These are phyloP conservation scores for Hermaeophaga mercurialis DNA, from an alignment of 2,888 invertebrate species.

Conservation along the genomic window DNA sequence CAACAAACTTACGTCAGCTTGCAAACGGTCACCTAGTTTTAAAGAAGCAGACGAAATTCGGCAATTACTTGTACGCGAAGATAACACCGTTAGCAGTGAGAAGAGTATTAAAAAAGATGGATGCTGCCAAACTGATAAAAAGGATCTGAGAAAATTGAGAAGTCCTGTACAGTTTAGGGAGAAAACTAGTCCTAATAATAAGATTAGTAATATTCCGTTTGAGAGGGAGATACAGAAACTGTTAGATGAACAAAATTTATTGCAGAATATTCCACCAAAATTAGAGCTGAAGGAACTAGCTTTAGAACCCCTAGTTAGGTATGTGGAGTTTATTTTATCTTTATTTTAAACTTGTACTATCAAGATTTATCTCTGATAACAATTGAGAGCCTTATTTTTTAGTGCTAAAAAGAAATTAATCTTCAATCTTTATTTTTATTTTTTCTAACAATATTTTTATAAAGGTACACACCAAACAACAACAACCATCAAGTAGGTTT, in stretches of 20 bases:
- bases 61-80: constrained; percentile 52
- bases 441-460: constrained; percentile 10
- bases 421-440: not conserved
- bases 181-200: constrained; percentile 56
- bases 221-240: constrained; percentile 81
- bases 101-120: constrained; percentile 67
- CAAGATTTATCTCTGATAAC: too few relatives aligned
- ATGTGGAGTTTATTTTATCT: constrained; percentile 9
- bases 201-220: constrained; percentile 69
- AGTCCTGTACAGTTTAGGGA: constrained; percentile 37
- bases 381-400: too few relatives aligned
- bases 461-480: constrained; percentile 59
- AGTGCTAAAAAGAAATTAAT: too few relatives aligned
- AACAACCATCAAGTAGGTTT: constrained; percentile 75
- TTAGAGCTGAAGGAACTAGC: constrained; percentile 67
- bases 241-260: constrained; percentile 72
- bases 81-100: constrained; percentile 61
- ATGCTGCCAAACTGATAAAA: constrained; percentile 70
- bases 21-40: constrained; percentile 57
- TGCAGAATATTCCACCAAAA: constrained; percentile 67
- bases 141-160: constrained; percentile 61
- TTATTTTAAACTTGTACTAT: too few relatives aligned
- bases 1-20: constrained; percentile 54
- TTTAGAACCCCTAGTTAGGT: constrained; percentile 56
- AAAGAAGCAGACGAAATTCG: constrained; percentile 57